Conservation (phyloP, 2,113 vertebrate genomes). For the Epinephelus cyanopodus region DNA sequence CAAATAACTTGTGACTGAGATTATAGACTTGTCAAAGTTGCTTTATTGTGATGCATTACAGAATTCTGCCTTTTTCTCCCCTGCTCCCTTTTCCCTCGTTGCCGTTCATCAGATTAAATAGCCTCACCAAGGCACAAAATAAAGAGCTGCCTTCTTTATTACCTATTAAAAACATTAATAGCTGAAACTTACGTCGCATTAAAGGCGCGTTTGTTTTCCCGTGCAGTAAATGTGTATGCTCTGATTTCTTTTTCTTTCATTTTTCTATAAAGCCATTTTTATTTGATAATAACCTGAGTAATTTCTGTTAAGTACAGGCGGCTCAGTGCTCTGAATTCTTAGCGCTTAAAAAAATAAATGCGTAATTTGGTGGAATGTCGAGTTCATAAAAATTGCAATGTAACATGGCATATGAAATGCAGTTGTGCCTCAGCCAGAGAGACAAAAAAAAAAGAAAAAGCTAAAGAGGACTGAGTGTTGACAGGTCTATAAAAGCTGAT, state of each 20-base stretch:
- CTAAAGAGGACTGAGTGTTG: constrained; percentile 84
- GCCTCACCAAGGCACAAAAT: constrained; percentile 59
- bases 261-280: constrained; percentile 73
- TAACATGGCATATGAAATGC: constrained; percentile 78
- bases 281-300: constrained; percentile 73
- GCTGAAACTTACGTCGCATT: constrained; percentile 66
- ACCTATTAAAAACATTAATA: constrained; percentile 78
- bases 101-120: constrained; percentile 63
- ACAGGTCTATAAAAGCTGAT: constrained; percentile 93
- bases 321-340: constrained; percentile 50
- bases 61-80: constrained; percentile 42
- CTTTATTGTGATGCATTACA: constrained; percentile 78
- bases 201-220: constrained; percentile 77
- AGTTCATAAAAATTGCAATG: constrained; percentile 86
- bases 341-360: constrained; percentile 59
- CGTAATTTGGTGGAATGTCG: constrained; percentile 80
- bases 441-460: constrained; percentile 60
- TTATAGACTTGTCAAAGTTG: constrained; percentile 79
- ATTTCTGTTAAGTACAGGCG: constrained; percentile 57
- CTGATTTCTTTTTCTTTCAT: constrained; percentile 67
- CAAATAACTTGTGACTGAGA: constrained; percentile 79
- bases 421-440: constrained; percentile 78
- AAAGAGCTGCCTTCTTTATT: constrained; percentile 73
- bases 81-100: constrained; percentile 28
- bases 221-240: constrained; percentile 65